Evolutionary conservation across 2,113 vertebrate species (phyloP).

Genomic region (Pleuronectes platessa): DNA sequence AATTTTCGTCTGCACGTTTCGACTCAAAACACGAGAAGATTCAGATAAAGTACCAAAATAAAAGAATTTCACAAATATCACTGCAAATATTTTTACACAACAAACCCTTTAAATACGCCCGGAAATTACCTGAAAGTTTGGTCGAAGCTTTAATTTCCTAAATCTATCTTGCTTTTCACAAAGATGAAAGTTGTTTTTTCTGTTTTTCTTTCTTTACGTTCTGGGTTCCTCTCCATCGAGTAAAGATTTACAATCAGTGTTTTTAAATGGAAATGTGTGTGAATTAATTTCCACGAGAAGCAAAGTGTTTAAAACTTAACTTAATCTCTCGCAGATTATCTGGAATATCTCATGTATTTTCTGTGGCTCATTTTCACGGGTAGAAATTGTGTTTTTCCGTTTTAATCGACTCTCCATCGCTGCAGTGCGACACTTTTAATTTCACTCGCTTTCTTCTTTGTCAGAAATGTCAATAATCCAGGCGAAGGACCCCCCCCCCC

Average conservation of each 20-base stretch:
- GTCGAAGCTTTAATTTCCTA: constrained; percentile 13
- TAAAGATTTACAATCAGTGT: constrained; percentile 34
- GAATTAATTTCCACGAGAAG: not conserved
- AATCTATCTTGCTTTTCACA: constrained; percentile 12
- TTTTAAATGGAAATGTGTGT: not conserved
- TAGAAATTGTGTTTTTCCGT: not conserved
- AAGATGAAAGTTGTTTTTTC: not conserved
- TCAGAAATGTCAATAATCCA: constrained; percentile 48
- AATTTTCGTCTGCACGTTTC: constrained; percentile 50
- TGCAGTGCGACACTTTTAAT: not conserved
- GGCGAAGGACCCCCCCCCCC: not conserved
- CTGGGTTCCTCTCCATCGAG: not conserved
- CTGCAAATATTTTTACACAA: constrained; percentile 23
- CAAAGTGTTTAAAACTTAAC: constrained; percentile 10
- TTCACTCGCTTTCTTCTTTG: constrained; percentile 10
- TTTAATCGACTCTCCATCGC: constrained; percentile 10
- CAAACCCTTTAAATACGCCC: constrained; percentile 19
- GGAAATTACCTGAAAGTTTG: not conserved
- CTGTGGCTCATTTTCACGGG: not conserved
- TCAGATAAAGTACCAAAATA: not conserved
- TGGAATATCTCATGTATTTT: not conserved
- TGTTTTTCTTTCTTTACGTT: not conserved
- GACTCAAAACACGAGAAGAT: constrained; percentile 7
- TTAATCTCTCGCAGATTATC: not conserved
- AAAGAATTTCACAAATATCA: not conserved